These are phyloP conservation scores for Hyperopisus bebe DNA, from an alignment of 2,113 vertebrate species.

Conservation along the genomic window DNA sequence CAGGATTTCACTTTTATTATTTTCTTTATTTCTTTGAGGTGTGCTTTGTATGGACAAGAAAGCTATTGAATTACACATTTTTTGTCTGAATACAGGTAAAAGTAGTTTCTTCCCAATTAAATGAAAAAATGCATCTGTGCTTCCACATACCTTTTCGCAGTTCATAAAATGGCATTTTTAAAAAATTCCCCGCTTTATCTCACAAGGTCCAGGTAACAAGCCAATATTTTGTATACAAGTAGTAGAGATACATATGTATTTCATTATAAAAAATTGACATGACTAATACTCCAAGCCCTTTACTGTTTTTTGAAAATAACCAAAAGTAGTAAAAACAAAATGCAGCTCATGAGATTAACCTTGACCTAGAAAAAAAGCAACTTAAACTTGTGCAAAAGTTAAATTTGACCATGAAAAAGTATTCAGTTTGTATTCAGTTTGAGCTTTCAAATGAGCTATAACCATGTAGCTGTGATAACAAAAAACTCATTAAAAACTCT, in stretches of 20 bases:
- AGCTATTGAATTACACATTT: not conserved
- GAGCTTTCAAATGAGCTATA: not conserved
- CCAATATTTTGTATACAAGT: not conserved
- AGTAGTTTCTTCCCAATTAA: not conserved
- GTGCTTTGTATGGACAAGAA: too few relatives aligned
- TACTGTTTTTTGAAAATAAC: not conserved
- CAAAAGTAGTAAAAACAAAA: not conserved
- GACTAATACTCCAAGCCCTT: not conserved
- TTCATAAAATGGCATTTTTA: not conserved
- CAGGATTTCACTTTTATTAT: too few relatives aligned
- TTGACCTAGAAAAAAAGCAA: not conserved
- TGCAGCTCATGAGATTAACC: not conserved
- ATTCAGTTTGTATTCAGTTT: not conserved
- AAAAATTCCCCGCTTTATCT: not conserved
- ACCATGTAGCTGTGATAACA: not conserved
- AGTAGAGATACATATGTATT: not conserved
- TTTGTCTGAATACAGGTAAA: not conserved
- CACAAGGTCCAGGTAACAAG: not conserved
- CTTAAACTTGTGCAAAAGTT: not conserved
- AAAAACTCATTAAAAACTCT: not conserved
- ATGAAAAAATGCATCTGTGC: not conserved
- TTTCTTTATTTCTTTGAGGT: too few relatives aligned
- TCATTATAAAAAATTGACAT: not conserved
- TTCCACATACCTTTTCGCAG: not conserved
- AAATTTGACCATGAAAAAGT: not conserved